Conservation (phyloP, 2,797 vertebrate genomes). For the Propithecus deckenii region DNA sequence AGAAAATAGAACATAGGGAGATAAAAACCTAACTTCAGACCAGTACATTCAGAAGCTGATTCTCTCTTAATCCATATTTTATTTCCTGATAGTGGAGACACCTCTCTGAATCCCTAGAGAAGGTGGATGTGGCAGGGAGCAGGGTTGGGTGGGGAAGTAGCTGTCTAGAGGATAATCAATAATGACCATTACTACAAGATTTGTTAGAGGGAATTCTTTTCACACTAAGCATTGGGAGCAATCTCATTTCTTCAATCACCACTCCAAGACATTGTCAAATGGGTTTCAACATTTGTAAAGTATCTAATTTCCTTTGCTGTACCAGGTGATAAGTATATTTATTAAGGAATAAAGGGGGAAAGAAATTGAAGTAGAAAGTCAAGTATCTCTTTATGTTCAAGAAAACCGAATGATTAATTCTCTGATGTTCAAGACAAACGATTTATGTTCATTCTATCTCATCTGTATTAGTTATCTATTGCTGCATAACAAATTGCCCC, state of each 20-base stretch:
- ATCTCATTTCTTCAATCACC: constrained; percentile 43
- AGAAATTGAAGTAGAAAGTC: constrained; percentile 34
- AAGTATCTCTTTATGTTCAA: constrained; percentile 42
- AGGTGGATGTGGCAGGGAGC: not conserved
- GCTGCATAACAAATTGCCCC: not conserved
- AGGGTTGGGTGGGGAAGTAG: not conserved
- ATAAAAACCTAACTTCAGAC: not conserved
- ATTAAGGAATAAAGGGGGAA: constrained; percentile 29
- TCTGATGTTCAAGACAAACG: constrained; percentile 65
- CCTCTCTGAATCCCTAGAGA: not conserved
- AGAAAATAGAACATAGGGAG: not conserved
- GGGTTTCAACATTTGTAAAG: constrained; percentile 67
- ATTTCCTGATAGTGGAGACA: not conserved
- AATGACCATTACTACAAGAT: constrained; percentile 15
- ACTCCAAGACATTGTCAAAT: constrained; percentile 63
- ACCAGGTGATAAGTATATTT: constrained; percentile 50
- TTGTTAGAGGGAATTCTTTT: constrained; percentile 11
- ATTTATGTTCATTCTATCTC: constrained; percentile 65
- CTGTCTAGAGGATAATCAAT: constrained; percentile 40
- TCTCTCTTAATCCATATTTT: not conserved
- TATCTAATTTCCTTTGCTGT: constrained; percentile 64
- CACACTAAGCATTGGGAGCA: not conserved
- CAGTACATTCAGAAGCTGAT: not conserved
- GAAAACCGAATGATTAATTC: constrained; percentile 42
- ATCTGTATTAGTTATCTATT: constrained; percentile 24